Conservation (phyloP, 2,113 vertebrate species). For the Meriones unguiculatus region DNA sequence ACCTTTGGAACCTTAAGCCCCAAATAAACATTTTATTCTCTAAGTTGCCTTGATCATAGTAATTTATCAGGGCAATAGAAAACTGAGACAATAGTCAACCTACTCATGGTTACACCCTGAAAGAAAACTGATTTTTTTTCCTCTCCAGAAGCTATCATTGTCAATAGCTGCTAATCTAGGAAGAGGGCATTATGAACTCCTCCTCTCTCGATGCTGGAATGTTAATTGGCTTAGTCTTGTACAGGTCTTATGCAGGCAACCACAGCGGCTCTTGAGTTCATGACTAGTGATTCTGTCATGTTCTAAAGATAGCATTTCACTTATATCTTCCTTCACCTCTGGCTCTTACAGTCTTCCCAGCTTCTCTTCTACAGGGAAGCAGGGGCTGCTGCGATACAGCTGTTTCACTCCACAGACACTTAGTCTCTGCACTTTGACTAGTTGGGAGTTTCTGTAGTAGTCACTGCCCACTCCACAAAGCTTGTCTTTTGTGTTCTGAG, state of each 20-base stretch:
- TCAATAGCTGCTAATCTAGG: too few species aligned
- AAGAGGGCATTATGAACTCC: too few species aligned
- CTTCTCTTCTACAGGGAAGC: not conserved
- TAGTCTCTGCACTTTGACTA: too few species aligned
- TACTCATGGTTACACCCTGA: too few species aligned
- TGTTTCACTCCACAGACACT: not conserved
- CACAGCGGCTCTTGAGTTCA: not conserved
- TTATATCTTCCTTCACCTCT: not conserved
- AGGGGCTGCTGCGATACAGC: not conserved
- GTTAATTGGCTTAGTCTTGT: too few species aligned
- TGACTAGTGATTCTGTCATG: not conserved
- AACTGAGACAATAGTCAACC: not conserved
- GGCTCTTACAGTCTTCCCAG: not conserved
- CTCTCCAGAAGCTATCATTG: too few species aligned
- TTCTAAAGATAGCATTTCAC: not conserved
- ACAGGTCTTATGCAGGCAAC: too few species aligned
- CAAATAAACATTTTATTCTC: not conserved
- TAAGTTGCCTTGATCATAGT: too few species aligned
- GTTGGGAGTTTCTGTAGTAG: not conserved
- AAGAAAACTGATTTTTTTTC: too few species aligned
- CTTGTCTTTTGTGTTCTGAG: not conserved
- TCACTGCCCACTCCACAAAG: not conserved
- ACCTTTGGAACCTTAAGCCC: not conserved
- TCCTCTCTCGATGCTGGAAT: not conserved
- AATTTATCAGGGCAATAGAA: not conserved